phyloP scores from a whole-genome alignment of 2,113 vertebrate genomes.

The Solea senegalensis region DNA sequence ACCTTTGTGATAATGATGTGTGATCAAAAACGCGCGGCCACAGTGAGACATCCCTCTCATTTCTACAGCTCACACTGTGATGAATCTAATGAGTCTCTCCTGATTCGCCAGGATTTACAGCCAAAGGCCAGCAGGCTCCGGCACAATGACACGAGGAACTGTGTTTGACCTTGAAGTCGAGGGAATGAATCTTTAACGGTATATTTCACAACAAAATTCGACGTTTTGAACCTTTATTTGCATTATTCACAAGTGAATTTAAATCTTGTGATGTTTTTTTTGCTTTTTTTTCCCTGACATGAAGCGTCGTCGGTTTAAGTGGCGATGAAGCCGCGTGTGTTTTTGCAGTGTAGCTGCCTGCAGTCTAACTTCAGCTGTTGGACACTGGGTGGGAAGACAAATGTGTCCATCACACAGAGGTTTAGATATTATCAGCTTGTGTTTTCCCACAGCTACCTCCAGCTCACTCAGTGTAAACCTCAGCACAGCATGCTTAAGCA shows the following conservation, averaged over 20 bases:
- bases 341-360: background rate
- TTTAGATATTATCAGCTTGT: conserved; percentile 76
- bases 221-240: no score
- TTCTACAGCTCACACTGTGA: conserved; percentile 25
- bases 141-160: conserved; percentile 26
- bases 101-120: conserved; percentile 33
- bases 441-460: conserved; percentile 55
- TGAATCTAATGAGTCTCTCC: conserved; percentile 55
- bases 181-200: no score
- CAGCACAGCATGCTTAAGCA: conserved; percentile 60
- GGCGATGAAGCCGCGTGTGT: background rate
- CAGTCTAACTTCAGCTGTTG: conserved; percentile 41
- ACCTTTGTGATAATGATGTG: conserved; percentile 13
- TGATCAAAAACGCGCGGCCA: conserved; percentile 28
- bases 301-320: conserved; percentile 15
- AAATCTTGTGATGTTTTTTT: no score
- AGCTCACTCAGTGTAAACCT: conserved; percentile 54
- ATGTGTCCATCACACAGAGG: conserved; percentile 79
- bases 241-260: no score
- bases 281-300: no score
- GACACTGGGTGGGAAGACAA: conserved; percentile 66
- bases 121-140: conserved; percentile 14
- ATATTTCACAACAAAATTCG: no score
- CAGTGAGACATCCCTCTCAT: conserved; percentile 32
- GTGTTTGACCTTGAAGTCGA: conserved; percentile 46